A percentile compares a stretch with the other conserved stretches of the same genome.
Conservation (phyloP, 2,113 vertebrate genomes). For the Esox niger region DNA sequence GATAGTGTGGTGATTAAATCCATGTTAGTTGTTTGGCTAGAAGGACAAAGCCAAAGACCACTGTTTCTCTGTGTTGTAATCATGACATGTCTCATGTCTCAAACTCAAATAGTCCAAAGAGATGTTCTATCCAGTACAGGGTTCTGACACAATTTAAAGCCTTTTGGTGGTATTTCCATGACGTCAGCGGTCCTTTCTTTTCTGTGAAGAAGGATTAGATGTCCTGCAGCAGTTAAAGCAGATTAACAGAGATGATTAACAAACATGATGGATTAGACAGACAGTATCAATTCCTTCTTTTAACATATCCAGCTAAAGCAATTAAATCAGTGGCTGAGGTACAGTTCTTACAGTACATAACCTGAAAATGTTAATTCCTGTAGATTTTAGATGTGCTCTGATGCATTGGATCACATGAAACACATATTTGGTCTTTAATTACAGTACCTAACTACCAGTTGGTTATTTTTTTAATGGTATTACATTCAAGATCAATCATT, state of each 20-base stretch:
- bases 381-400: background rate
- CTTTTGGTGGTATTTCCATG: slow-evolving; percentile 35
- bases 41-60: slow-evolving; percentile 17
- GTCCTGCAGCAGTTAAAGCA: slow-evolving; percentile 61
- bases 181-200: slow-evolving; percentile 34
- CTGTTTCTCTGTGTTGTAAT: slow-evolving; percentile 26
- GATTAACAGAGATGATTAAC: slow-evolving; percentile 68
- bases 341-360: slow-evolving; percentile 14
- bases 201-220: slow-evolving; percentile 62
- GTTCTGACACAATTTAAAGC: slow-evolving; percentile 45
- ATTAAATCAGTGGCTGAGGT: slow-evolving; percentile 31
- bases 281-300: slow-evolving; percentile 44
- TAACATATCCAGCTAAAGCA: slow-evolving; percentile 20
- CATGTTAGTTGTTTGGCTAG: slow-evolving; percentile 38
- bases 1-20: slow-evolving; percentile 29
- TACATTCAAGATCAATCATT: background rate
- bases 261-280: slow-evolving; percentile 60
- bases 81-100: no score
- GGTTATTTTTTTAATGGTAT: background rate
- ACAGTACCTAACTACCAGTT: background rate
- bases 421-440: no score
- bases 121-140: background rate
- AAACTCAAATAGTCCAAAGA: background rate
- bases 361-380: background rate
- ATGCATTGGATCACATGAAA: background rate